A percentile compares a stretch with the other conserved stretches of the same genome.
Evolutionary conservation across 1,140 invertebrate species (phyloP).

Genomic region (Spodoptera litura): DNA sequence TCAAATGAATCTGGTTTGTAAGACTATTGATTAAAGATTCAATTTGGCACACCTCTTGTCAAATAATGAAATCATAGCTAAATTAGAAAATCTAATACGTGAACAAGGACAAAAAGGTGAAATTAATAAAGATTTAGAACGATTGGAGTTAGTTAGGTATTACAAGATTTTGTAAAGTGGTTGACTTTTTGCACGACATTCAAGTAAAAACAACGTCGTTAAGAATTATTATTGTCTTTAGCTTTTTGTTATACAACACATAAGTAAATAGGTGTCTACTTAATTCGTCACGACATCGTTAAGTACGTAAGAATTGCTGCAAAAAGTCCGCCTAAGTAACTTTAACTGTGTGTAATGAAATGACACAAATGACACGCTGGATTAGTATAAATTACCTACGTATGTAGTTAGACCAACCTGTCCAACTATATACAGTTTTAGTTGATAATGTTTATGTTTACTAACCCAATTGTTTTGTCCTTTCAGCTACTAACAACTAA

Average conservation of each 20-base stretch:
- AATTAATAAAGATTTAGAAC: neutral
- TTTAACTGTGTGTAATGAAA: neutral
- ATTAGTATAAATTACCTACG: conserved; percentile 40
- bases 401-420: neutral
- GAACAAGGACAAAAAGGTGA: neutral
- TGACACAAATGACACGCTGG: neutral
- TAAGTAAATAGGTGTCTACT: neutral
- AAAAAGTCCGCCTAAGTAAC: neutral
- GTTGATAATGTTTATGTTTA: too few species aligned
- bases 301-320: neutral
- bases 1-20: too few species aligned
- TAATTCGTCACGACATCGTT: neutral
- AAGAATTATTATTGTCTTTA: conserved; percentile 4
- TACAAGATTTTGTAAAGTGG: neutral
- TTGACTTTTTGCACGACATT: neutral
- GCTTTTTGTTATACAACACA: conserved; percentile 3
- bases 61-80: too few species aligned
- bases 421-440: conserved; percentile 7
- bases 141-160: neutral
- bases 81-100: too few species aligned
- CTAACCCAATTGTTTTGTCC: too few species aligned
- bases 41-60: too few species aligned
- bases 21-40: too few species aligned
- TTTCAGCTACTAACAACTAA: too few species aligned
- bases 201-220: conserved; percentile 9